phyloP scores from a whole-genome alignment of 2,113 vertebrate species.

The Stercorarius parasiticus region DNA sequence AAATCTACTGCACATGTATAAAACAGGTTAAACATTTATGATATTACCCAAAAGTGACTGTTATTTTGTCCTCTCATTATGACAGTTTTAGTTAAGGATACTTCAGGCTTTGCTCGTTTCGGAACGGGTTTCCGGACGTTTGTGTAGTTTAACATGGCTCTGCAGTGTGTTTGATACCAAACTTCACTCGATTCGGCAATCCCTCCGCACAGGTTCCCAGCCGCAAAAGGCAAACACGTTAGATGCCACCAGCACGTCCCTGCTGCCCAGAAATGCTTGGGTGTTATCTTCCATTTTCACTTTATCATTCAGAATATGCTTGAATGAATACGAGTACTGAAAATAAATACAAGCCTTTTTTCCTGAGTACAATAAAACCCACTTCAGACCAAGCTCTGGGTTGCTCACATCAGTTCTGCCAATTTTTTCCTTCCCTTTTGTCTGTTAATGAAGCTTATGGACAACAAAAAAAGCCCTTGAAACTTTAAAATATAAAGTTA shows the following conservation, averaged over 20 bases:
- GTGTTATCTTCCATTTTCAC: not conserved
- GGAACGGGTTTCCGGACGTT: not conserved
- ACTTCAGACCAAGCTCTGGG: not conserved
- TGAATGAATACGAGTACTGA: not conserved
- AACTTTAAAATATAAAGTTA: not conserved
- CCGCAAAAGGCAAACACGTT: not conserved
- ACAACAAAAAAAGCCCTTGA: not conserved
- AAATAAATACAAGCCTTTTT: not conserved
- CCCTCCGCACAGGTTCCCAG: not conserved
- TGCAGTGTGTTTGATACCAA: not conserved
- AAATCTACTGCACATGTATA: not conserved
- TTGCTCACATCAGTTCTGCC: not conserved
- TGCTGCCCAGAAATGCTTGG: not conserved
- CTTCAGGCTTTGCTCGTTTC: not conserved
- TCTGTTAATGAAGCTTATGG: not conserved
- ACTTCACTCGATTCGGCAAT: not conserved
- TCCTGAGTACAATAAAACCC: not conserved
- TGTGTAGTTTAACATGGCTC: not conserved
- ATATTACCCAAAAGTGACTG: not conserved
- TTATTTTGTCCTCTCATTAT: not conserved
- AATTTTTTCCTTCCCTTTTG: not conserved
- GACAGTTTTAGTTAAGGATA: not conserved
- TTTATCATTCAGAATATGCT: not conserved
- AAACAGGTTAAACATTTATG: not conserved
- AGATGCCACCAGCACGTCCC: not conserved